Base-by-base conservation (phyloP, 2,888 invertebrate genomes). In the Nowickia ferox region DNA sequence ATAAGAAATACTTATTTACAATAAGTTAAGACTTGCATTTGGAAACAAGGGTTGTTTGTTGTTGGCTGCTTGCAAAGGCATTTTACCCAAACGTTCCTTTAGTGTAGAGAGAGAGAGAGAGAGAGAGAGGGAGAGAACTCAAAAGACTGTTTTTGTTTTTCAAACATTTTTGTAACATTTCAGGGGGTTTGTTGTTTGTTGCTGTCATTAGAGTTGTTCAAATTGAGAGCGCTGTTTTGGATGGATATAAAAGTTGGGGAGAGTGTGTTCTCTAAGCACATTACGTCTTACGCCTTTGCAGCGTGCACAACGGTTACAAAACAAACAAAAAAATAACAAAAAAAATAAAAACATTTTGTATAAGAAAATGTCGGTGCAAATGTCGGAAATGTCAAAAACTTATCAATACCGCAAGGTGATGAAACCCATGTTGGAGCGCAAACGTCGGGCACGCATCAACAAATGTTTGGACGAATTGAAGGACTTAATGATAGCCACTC, bases 401-500 rank as follows among this genome's bases (percentile, higher is more conserved):
- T 97, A 97, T 93, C 97, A 97, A 93, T 97, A 97, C 94, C 95
- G 97, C 93, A 97, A 97, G 95, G 97, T 97, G 91, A 97, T 97
- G 97, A 97, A 97, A 93, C 97, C 97, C 91, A 96, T 97, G 97
- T 94, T 97, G 89, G 97, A 97, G 93, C 95, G 97, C 89, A 97
- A 97, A 92, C 95, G 97, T 76, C 95, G 97, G 88, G 97, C 97
- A 88, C 95, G 97, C 92, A 97, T 97, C 94, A 97, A 97, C 93
- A 96, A 97, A 89, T 97, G 97, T 93, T 94, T 97, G 90, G 97
- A 97, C 92, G 97, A 97, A 91, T 94, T 97, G 72, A 97, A 97
- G 92, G 97, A 97, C 93, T 93, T 97, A 90, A 97, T 97, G 96
- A 97, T 97, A 10, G 91, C 92, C 68, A 92, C 92, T 1, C 83